Evolutionary conservation across 2,888 invertebrate species (phyloP).

Genomic region (Leucophora obtusa): DNA sequence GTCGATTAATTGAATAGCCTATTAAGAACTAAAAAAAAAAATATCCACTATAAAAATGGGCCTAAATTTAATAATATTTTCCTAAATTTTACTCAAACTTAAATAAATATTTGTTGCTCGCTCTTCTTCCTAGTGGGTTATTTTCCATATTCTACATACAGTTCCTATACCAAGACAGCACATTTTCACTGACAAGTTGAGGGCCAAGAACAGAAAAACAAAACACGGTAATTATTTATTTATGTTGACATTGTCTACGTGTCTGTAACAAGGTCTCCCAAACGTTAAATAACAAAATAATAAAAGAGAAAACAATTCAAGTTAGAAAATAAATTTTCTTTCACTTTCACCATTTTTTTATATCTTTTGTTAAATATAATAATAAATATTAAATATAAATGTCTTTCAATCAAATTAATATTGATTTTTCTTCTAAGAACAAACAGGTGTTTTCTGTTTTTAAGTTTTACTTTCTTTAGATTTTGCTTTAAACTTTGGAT

Average conservation of each 20-base stretch:
- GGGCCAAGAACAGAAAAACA: slow-evolving; percentile 17
- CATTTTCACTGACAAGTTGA: slow-evolving; percentile 36
- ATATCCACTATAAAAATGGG: too few species aligned
- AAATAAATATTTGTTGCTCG: too few species aligned
- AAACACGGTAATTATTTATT: slow-evolving; percentile 55
- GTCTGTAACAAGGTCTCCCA: slow-evolving; percentile 41
- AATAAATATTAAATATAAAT: slow-evolving; percentile 17
- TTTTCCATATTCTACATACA: too few species aligned
- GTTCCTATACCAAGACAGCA: neutral
- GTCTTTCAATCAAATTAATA: slow-evolving; percentile 8
- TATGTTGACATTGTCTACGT: slow-evolving; percentile 58
- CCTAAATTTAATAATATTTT: too few species aligned
- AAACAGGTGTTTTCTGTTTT: slow-evolving; percentile 29
- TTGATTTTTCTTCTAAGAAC: slow-evolving; percentile 11
- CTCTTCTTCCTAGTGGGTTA: too few species aligned
- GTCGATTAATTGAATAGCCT: too few species aligned
- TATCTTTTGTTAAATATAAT: neutral
- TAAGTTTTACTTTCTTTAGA: slow-evolving; percentile 3
- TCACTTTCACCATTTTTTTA: neutral
- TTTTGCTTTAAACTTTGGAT: slow-evolving; percentile 10
- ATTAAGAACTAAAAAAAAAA: too few species aligned
- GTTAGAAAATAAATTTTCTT: slow-evolving; percentile 6
- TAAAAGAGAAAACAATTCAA: neutral
- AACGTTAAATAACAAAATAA: neutral
- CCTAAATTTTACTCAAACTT: too few species aligned